Evolutionary conservation across 2,888 invertebrate species (phyloP), one percentile per base, ranked within the genome.

Genomic region (Polydesmus complanatus): DNA sequence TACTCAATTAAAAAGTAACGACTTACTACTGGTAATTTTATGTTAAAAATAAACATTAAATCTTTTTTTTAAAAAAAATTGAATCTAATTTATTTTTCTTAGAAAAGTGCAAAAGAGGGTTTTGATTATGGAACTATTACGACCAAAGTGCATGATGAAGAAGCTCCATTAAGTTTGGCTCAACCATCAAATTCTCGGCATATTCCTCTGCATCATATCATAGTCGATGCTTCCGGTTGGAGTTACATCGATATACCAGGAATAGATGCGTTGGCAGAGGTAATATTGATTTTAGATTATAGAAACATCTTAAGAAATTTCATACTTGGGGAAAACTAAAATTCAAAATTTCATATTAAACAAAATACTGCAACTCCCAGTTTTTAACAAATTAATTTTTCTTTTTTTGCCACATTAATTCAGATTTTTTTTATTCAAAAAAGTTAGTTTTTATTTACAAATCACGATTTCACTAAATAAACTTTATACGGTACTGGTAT

Each of bases 191-290:
- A n/a, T n/a, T n/a, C n/a, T n/a, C n/a, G n/a, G n/a, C n/a, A n/a
- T n/a, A n/a, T 49, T 18, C 52, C 58, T 25, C 22, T 58, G 2
- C 60, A 60, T 22, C 60, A 60, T 49, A 55, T 60, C n/a, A 60
- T 60, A 11, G 55, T 60, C 22, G 60, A 60, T 60, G 60, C 60
- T 27, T 60, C 60, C 11, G 55, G 48, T 1, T 60, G 60, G 60
- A 60, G 60, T 55, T 60, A 60, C 22, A 60, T 60, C 1, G 60
- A 60, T 18, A 21, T 60, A 21, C 60, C 60, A 21, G 60, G 60
- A 23, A 60, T 60, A 18, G 60, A 60, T 22, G 55, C 49, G 3
- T 27, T 60, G 3, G 26, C 27, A 19, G 48, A 58, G 58, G 58
- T 58, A 26, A n/a, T 18, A 25, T 48, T 21, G 19, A 37, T 47